Evolutionary conservation across 2,888 invertebrate species (phyloP).

Genomic region (Epinotia ramella): DNA sequence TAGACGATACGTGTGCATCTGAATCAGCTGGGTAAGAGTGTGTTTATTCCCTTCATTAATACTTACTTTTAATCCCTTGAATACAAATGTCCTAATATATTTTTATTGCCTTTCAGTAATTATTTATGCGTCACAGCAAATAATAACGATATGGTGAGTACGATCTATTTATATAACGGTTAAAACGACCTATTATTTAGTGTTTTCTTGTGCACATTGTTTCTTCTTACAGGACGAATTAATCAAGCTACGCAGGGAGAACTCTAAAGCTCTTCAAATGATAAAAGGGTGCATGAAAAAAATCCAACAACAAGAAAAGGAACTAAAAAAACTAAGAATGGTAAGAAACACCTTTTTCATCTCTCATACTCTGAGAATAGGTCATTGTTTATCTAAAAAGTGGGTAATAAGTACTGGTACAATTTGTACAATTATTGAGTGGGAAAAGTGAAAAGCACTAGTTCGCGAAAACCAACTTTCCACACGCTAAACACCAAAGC

Average conservation of each 20-base stretch:
- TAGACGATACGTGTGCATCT: constrained; percentile 72
- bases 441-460: too few relatives aligned
- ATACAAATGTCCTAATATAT: constrained; percentile 1
- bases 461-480: too few relatives aligned
- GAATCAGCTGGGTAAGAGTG: constrained; percentile 72
- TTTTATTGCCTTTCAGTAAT: constrained; percentile 64
- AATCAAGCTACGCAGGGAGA: constrained; percentile 79
- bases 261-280: constrained; percentile 84
- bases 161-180: background rate
- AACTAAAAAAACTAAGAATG: constrained; percentile 78
- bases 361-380: too few relatives aligned
- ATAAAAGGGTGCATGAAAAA: constrained; percentile 85
- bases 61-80: background rate
- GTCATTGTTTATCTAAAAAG: too few relatives aligned
- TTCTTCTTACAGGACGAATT: constrained; percentile 71
- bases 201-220: background rate
- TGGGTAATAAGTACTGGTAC: too few relatives aligned
- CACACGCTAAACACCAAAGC: too few relatives aligned
- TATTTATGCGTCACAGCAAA: constrained; percentile 70
- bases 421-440: too few relatives aligned
- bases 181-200: background rate
- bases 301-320: constrained; percentile 82
- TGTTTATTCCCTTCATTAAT: background rate
- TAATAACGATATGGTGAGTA: constrained; percentile 71
- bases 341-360: constrained; percentile 53